Evolutionary conservation across 2,797 vertebrate species (phyloP).

Genomic region (Rhinichthys osculus): DNA sequence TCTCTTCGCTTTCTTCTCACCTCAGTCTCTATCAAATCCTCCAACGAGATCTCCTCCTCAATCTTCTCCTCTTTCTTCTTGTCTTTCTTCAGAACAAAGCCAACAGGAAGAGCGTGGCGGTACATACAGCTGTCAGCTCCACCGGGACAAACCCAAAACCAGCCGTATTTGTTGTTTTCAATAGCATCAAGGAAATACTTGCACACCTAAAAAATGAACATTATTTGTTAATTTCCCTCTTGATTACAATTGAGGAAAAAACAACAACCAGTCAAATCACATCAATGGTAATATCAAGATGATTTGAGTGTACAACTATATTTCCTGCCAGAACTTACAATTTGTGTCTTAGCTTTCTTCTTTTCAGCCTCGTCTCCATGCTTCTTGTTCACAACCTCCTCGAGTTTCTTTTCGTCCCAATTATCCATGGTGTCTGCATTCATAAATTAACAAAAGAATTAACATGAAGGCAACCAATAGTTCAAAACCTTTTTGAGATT

Average conservation of each 20-base stretch:
- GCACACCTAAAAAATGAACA: conserved; percentile 83
- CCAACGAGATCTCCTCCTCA: conserved; percentile 93
- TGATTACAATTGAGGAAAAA: not conserved
- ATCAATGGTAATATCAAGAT: not conserved
- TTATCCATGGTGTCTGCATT: conserved; percentile 96
- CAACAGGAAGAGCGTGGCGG: conserved; percentile 93
- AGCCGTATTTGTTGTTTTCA: conserved; percentile 97
- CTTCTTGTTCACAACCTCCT: conserved; percentile 96
- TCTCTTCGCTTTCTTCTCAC: conserved; percentile 67
- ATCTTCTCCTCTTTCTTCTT: conserved; percentile 96
- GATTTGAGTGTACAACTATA: not conserved
- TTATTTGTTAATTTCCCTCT: not conserved
- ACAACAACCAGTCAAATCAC: not conserved
- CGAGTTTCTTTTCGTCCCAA: conserved; percentile 98
- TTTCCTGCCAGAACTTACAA: conserved; percentile 76
- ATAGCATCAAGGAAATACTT: conserved; percentile 96
- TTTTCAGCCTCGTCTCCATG: conserved; percentile 97
- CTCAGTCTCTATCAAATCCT: conserved; percentile 98
- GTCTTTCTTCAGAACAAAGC: conserved; percentile 95
- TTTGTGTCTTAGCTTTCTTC: conserved; percentile 96
- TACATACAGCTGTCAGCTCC: conserved; percentile 95
- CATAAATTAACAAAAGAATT: too few relatives aligned
- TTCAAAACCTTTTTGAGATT: not conserved
- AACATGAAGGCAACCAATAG: not conserved
- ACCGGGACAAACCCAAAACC: conserved; percentile 96